A percentile compares a stretch with the other conserved stretches of the same genome.
Conservation (phyloP, 2,113 vertebrate genomes). For the Aphyosemion australe region DNA sequence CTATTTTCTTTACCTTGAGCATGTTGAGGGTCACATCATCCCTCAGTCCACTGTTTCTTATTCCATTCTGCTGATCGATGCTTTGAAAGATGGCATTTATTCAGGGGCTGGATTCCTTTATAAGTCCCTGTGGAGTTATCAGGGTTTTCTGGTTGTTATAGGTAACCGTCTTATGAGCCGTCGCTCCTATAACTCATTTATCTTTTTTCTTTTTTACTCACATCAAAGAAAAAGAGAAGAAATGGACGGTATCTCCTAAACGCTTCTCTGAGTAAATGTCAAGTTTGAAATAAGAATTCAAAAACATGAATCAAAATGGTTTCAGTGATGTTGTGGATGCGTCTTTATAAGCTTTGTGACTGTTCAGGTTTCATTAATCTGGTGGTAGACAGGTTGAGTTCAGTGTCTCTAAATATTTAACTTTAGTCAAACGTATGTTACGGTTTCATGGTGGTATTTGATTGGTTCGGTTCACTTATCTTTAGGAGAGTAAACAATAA, state of each 20-base stretch:
- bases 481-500: no score
- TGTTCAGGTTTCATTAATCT: no score
- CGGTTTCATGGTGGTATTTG: no score
- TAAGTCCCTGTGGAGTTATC: conserved; percentile 22
- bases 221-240: conserved; percentile 39
- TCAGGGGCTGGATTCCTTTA: conserved; percentile 32
- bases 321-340: no score
- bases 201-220: conserved; percentile 8
- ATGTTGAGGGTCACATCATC: conserved; percentile 28
- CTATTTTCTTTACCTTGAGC: conserved; percentile 16
- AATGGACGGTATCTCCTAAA: not conserved
- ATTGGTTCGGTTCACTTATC: no score
- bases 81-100: conserved; percentile 29
- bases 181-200: conserved; percentile 27
- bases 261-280: not conserved
- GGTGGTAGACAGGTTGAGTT: no score
- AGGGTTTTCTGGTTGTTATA: conserved; percentile 39
- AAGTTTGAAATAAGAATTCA: not conserved
- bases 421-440: no score
- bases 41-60: conserved; percentile 28
- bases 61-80: conserved; percentile 37
- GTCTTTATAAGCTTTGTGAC: no score
- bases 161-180: conserved; percentile 36
- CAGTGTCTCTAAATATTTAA: no score
- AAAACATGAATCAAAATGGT: not conserved